These are phyloP conservation scores for Dolichallabes microphthalmus DNA, from an alignment of 2,113 vertebrate species.

Conservation along the genomic window DNA sequence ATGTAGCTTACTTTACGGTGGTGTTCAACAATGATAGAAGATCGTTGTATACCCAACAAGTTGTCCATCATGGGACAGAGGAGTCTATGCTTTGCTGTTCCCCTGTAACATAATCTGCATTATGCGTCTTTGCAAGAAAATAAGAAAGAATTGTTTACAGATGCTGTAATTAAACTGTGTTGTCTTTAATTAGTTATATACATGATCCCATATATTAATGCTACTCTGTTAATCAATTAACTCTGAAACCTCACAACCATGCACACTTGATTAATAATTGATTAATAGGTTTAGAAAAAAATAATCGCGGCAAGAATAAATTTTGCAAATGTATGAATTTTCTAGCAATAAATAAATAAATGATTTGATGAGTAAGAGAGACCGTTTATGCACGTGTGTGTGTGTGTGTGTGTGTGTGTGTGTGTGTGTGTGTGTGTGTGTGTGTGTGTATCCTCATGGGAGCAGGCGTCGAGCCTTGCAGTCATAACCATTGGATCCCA, in stretches of 20 bases:
- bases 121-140: too few relatives aligned
- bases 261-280: not conserved
- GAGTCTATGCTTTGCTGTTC: not conserved
- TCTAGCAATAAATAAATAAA: slow-evolving; percentile 3
- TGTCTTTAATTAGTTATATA: not conserved
- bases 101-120: not conserved
- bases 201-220: not conserved
- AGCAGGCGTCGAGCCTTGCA: slow-evolving; percentile 52
- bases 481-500: slow-evolving; percentile 58
- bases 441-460: slow-evolving; percentile 35
- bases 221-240: not conserved
- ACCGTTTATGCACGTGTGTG: not conserved
- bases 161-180: not conserved
- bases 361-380: not conserved
- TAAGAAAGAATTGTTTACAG: not conserved
- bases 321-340: not conserved
- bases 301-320: not conserved
- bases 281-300: not conserved
- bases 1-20: not conserved
- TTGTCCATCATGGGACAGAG: not conserved
- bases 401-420: not conserved
- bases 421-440: not conserved
- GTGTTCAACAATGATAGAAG: not conserved
- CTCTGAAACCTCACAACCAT: not conserved
- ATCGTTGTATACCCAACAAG: not conserved